Evolutionary conservation across 2,113 vertebrate species (phyloP).

Genomic region (Sphyrna mokarran): DNA sequence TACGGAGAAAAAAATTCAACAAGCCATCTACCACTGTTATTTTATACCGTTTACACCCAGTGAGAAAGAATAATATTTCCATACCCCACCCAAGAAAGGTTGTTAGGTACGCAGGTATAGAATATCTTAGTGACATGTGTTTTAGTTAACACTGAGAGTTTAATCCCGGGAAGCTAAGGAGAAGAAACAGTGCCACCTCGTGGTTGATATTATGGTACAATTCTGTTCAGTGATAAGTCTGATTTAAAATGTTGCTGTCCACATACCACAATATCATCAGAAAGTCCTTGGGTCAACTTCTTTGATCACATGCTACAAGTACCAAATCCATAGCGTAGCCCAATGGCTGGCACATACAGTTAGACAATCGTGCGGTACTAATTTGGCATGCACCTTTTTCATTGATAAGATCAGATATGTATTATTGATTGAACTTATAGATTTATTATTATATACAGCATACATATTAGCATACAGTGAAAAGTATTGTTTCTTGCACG

Average conservation of each 20-base stretch:
- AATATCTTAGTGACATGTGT: not conserved
- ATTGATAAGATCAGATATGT: not conserved
- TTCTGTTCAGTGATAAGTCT: not conserved
- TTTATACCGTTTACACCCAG: not conserved
- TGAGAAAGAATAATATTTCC: conserved; percentile 12
- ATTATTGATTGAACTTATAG: not conserved
- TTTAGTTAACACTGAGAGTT: not conserved
- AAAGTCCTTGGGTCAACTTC: not conserved
- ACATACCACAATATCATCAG: too few relatives aligned
- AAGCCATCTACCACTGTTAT: not conserved
- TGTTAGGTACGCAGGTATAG: not conserved
- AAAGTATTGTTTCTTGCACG: too few relatives aligned
- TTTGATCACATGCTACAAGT: not conserved
- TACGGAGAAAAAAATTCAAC: not conserved
- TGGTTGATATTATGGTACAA: not conserved
- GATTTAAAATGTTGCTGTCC: not conserved
- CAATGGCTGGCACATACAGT: not conserved
- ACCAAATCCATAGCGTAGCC: not conserved
- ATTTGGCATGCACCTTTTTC: not conserved
- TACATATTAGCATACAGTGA: too few relatives aligned
- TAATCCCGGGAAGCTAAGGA: too few relatives aligned
- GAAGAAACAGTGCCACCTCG: conserved; percentile 18
- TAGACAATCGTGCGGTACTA: not conserved
- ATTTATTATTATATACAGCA: too few relatives aligned
- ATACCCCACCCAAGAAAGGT: too few relatives aligned